Conservation (phyloP, 1,140 invertebrate genomes). For the Drosophila busckii region DNA sequence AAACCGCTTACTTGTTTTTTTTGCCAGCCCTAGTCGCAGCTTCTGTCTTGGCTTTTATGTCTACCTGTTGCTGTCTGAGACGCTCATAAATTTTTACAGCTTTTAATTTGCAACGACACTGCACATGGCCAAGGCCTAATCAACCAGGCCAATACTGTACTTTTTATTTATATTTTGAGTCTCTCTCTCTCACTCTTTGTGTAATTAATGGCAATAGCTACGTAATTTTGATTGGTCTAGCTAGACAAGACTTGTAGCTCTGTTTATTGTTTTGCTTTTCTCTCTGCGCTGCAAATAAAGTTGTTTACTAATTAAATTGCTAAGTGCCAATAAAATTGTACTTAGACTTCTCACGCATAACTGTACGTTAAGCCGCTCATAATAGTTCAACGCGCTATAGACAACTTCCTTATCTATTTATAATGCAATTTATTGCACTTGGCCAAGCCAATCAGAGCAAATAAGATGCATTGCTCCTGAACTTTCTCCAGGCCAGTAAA, state of each 20-base stretch:
- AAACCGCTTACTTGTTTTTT: too few relatives aligned
- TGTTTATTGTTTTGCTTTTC: slow-evolving; percentile 13
- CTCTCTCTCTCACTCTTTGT: too few relatives aligned
- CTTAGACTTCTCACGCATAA: too few relatives aligned
- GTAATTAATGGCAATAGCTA: slow-evolving; percentile 60
- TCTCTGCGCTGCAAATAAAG: slow-evolving; percentile 47
- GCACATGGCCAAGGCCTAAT: slow-evolving; percentile 54
- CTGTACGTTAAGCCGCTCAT: too few relatives aligned
- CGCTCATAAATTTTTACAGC: slow-evolving; percentile 71
- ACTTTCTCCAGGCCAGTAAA: too few relatives aligned
- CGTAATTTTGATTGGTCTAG: slow-evolving; percentile 29
- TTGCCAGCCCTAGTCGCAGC: slow-evolving; percentile 11
- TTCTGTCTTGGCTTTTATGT: slow-evolving; percentile 21
- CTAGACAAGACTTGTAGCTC: slow-evolving; percentile 39
- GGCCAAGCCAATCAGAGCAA: too few relatives aligned
- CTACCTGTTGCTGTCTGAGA: slow-evolving; percentile 38
- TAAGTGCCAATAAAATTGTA: slow-evolving; percentile 22
- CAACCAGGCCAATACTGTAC: too few relatives aligned
- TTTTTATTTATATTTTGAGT: slow-evolving; percentile 68
- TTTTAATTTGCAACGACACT: slow-evolving; percentile 62
- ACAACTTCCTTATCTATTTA: too few relatives aligned
- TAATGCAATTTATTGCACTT: too few relatives aligned
- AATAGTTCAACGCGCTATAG: too few relatives aligned
- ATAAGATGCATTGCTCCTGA: too few relatives aligned
- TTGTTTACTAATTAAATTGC: slow-evolving; percentile 61